Conservation (phyloP, 2,113 vertebrate genomes). For the Sander lucioperca region DNA sequence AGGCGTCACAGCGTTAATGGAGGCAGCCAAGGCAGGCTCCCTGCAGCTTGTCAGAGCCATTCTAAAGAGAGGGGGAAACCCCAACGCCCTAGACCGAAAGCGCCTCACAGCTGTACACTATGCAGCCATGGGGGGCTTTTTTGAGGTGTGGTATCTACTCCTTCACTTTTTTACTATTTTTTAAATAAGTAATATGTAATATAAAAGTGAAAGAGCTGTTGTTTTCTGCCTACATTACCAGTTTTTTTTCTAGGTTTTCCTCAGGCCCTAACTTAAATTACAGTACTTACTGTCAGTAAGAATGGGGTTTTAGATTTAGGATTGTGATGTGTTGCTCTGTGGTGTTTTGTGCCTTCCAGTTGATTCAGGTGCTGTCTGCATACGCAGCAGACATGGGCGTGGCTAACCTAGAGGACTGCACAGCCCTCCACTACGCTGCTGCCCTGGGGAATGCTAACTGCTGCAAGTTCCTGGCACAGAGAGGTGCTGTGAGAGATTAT, state of each 20-base stretch:
- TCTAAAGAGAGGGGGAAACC: slow-evolving; percentile 87
- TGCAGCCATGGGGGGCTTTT: slow-evolving; percentile 91
- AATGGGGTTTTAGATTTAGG: not conserved
- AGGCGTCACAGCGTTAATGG: slow-evolving; percentile 92
- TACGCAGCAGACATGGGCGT: slow-evolving; percentile 88
- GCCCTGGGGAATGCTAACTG: slow-evolving; percentile 88
- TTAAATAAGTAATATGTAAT: not conserved
- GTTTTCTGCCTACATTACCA: not conserved
- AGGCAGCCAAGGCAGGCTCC: slow-evolving; percentile 86
- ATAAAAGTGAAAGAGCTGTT: not conserved
- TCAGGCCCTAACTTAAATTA: not conserved
- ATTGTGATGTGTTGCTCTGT: not conserved
- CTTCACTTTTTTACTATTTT: not conserved
- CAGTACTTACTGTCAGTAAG: not conserved
- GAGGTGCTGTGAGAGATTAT: slow-evolving; percentile 84
- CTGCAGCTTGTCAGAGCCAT: slow-evolving; percentile 86
- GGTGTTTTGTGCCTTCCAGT: slow-evolving; percentile 61
- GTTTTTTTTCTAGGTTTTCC: not conserved
- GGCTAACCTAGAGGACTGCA: slow-evolving; percentile 87
- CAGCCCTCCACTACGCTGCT: slow-evolving; percentile 91
- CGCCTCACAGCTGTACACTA: slow-evolving; percentile 89
- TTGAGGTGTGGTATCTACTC: slow-evolving; percentile 85
- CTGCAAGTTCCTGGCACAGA: slow-evolving; percentile 94
- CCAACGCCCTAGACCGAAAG: slow-evolving; percentile 86
- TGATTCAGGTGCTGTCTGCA: slow-evolving; percentile 82